Evolutionary conservation across 1,140 invertebrate genomes (phyloP).

Genomic region (Diorhabda elongata): DNA sequence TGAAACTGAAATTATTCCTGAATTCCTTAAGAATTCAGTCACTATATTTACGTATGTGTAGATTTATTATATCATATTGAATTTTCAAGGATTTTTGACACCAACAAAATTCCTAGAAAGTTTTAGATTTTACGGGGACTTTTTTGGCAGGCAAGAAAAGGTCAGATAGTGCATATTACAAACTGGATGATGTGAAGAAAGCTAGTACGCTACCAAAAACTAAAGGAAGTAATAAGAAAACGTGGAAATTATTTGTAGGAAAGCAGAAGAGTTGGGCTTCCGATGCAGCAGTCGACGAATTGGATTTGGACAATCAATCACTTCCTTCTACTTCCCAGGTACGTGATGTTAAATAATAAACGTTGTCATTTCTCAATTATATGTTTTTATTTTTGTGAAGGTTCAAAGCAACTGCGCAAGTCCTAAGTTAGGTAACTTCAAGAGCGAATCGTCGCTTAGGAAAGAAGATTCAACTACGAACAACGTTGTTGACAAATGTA

Average conservation of each 20-base stretch:
- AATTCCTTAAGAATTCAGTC: no score
- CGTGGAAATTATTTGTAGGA: constrained; percentile 42
- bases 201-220: constrained; percentile 44
- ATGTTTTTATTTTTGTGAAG: constrained; percentile 1
- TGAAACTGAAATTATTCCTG: no score
- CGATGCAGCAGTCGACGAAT: constrained; percentile 37
- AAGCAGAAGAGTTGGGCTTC: constrained; percentile 41
- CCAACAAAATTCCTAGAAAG: no score
- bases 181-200: constrained; percentile 36
- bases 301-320: constrained; percentile 37
- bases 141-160: background rate
- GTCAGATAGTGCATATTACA: constrained; percentile 28
- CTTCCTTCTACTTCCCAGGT: constrained; percentile 41
- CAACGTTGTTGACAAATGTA: constrained; percentile 25
- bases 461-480: constrained; percentile 12
- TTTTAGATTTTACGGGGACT: constrained; percentile 8
- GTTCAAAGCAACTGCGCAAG: constrained; percentile 37
- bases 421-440: constrained; percentile 23
- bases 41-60: no score
- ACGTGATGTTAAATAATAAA: background rate
- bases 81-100: no score
- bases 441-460: constrained; percentile 10
- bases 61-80: no score
- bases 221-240: constrained; percentile 36
- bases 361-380: background rate